phyloP scores from a whole-genome alignment of 2,888 invertebrate species.

The Hartigia nigra region DNA sequence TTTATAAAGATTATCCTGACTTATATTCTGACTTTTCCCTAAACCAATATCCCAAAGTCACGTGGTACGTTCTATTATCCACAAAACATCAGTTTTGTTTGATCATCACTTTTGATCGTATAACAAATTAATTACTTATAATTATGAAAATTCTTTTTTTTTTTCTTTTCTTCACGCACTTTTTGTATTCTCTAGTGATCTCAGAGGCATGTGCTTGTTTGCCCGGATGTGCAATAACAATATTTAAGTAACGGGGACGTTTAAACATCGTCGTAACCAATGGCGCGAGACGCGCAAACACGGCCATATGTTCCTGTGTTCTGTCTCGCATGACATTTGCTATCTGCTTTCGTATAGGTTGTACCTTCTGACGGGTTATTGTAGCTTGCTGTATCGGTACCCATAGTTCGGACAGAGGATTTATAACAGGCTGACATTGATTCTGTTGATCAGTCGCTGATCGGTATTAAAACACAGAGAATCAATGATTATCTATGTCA shows the following conservation, averaged over 20 bases:
- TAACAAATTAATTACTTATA: neutral
- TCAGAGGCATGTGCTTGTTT: neutral
- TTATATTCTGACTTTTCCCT: neutral
- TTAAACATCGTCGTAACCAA: conserved; percentile 24
- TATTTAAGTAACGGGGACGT: conserved; percentile 7
- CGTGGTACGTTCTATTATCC: neutral
- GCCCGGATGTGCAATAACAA: neutral
- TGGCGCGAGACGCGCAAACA: conserved; percentile 32
- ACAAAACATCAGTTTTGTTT: neutral
- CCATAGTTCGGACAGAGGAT: neutral
- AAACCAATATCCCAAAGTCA: neutral
- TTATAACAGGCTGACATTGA: neutral
- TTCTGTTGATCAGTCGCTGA: neutral
- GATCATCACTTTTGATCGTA: neutral
- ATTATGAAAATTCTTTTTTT: neutral
- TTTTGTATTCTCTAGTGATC: neutral
- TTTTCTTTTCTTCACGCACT: neutral
- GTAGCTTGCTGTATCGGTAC: neutral
- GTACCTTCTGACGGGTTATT: neutral
- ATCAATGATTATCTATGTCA: neutral
- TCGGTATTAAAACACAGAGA: neutral
- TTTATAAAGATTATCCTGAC: neutral
- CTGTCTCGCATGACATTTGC: conserved; percentile 6
- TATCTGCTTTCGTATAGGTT: conserved; percentile 1
- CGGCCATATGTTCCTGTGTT: conserved; percentile 19